Percentiles rank a stretch among this genome's conserved stretches.
phyloP scores from a whole-genome alignment of 1,140 invertebrate genomes.

The Orussus abietinus region DNA sequence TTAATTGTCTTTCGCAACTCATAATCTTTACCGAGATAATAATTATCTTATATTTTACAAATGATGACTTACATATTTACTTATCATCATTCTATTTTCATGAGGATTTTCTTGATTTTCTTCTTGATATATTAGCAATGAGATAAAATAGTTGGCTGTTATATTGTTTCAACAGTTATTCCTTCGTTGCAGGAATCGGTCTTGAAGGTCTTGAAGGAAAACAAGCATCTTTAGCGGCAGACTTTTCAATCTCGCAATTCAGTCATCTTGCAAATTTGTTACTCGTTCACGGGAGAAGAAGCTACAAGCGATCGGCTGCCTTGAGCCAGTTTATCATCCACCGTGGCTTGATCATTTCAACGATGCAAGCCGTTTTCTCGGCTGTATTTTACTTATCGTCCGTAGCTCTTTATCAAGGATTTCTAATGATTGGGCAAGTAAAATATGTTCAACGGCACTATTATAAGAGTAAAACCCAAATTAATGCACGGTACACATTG shows the following conservation, averaged over 20 bases:
- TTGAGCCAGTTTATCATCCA: conserved; percentile 99
- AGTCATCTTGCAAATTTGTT: conserved; percentile 80
- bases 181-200: conserved; percentile 82
- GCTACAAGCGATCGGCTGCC: conserved; percentile 93
- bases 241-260: conserved; percentile 96
- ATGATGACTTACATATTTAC: no score
- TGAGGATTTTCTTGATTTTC: no score
- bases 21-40: no score
- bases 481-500: background rate
- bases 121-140: no score
- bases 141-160: no score
- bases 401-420: conserved; percentile 95
- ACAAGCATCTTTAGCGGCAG: conserved; percentile 96
- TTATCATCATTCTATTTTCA: no score
- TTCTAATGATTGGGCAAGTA: conserved; percentile 92
- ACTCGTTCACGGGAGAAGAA: conserved; percentile 92
- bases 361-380: conserved; percentile 98
- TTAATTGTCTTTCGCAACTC: no score
- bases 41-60: conserved; percentile 5
- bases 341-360: conserved; percentile 95
- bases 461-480: conserved; percentile 7
- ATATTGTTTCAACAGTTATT: no score
- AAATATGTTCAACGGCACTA: background rate
- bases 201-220: conserved; percentile 92
- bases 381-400: conserved; percentile 99